These are phyloP conservation scores for Actinia equina DNA, from an alignment of 64 coral and sea anemone genomes.

Conservation along the genomic window DNA sequence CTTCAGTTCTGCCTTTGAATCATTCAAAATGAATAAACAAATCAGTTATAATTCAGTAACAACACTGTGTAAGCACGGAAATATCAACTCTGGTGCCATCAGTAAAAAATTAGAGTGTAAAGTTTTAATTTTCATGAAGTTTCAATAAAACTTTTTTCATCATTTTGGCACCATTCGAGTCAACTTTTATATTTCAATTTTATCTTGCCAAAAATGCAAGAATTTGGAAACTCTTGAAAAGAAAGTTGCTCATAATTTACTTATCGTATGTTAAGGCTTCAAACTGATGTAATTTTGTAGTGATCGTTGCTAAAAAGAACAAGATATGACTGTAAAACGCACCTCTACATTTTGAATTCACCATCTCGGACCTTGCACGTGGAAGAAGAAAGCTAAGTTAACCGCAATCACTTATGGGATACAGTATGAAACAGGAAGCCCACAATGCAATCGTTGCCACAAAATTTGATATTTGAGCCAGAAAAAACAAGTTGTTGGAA, in stretches of 20 bases:
- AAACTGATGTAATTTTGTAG: not conserved
- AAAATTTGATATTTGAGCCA: too few species aligned
- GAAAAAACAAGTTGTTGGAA: not conserved
- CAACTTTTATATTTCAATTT: too few species aligned
- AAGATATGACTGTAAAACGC: not conserved
- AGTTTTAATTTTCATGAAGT: constrained; percentile 30
- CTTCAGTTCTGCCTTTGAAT: not conserved
- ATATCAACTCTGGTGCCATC: constrained; percentile 14
- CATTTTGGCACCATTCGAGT: constrained; percentile 33
- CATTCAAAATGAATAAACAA: not conserved
- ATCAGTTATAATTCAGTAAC: not conserved
- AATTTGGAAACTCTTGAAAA: not conserved
- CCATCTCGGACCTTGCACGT: not conserved
- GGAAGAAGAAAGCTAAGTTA: not conserved
- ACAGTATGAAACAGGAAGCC: not conserved
- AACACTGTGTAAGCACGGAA: not conserved
- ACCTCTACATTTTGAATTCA: not conserved
- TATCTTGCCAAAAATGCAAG: not conserved
- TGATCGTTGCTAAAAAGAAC: not conserved
- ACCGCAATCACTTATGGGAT: not conserved
- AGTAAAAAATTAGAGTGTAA: constrained; percentile 73
- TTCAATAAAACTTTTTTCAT: constrained; percentile 45
- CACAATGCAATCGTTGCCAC: not conserved
- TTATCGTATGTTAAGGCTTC: not conserved
- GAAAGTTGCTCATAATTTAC: not conserved